These are phyloP conservation scores for Phylloscopus trochiloides DNA, from an alignment of 2,113 vertebrate species.

Conservation along the genomic window DNA sequence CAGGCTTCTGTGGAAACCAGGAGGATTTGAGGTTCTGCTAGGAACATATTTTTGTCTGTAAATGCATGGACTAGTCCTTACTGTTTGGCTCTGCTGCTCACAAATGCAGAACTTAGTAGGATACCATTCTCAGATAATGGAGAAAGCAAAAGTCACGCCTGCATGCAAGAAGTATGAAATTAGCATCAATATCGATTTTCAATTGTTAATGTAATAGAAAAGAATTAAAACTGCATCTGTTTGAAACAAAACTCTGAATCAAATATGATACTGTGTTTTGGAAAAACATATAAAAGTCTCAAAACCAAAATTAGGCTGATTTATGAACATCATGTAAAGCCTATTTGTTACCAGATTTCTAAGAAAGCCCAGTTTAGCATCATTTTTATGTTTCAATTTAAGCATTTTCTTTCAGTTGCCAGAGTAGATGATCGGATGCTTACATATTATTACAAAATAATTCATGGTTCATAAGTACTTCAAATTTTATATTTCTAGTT, in stretches of 20 bases:
- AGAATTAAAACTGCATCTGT: neutral
- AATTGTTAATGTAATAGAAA: neutral
- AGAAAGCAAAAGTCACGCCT: neutral
- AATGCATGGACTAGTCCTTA: neutral
- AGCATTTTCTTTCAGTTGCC: neutral
- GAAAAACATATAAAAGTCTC: neutral
- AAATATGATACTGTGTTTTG: neutral
- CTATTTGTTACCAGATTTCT: neutral
- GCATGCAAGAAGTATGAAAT: neutral
- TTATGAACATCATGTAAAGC: neutral
- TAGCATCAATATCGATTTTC: neutral
- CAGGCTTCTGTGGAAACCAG: neutral
- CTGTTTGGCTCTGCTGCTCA: neutral
- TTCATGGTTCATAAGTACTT: neutral
- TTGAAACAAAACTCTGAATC: neutral
- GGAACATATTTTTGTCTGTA: neutral
- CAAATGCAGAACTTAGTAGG: neutral
- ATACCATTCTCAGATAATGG: neutral
- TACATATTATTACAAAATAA: neutral
- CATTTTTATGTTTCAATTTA: neutral
- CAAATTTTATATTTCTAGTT: conserved; percentile 16
- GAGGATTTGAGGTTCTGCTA: neutral
- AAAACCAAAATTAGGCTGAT: neutral
- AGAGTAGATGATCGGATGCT: neutral
- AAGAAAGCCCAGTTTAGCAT: neutral